Conservation (phyloP, 2,888 invertebrate genomes). For the Leptothorax acervorum region DNA sequence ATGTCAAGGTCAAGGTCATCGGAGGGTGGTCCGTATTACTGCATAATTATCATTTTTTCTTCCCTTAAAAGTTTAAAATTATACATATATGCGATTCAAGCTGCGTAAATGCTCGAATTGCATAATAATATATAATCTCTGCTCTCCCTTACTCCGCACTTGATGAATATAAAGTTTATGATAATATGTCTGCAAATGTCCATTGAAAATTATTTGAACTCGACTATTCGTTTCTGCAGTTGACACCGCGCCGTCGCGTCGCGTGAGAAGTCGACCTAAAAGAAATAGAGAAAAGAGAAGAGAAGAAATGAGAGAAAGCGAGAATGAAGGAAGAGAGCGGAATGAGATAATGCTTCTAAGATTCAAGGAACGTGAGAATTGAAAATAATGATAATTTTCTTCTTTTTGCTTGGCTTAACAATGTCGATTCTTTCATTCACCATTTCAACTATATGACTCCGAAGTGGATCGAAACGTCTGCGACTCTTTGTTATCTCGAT, state of each 20-base stretch:
- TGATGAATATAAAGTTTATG: slow-evolving; percentile 1
- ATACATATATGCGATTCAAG: background rate
- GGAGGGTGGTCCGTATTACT: too few species aligned
- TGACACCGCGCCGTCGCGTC: background rate
- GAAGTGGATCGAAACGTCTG: background rate
- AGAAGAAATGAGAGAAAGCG: background rate
- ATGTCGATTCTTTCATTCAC: background rate
- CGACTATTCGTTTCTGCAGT: slow-evolving; percentile 19
- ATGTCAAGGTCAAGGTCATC: too few species aligned
- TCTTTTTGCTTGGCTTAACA: slow-evolving; percentile 13
- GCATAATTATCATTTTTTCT: background rate
- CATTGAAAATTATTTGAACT: slow-evolving; percentile 40
- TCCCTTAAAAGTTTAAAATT: background rate
- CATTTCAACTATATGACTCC: background rate
- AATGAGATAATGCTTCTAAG: background rate
- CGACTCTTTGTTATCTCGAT: background rate
- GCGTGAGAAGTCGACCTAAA: background rate
- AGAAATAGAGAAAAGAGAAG: background rate
- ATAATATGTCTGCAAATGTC: background rate
- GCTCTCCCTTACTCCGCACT: background rate
- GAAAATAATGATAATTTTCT: slow-evolving; percentile 20
- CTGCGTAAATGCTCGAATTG: background rate
- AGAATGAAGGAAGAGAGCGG: background rate
- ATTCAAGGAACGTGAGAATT: slow-evolving; percentile 14
- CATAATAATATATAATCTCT: background rate